A percentile compares a stretch with the other conserved stretches of the same genome.
phyloP scores from a whole-genome alignment of 2,113 vertebrate species.

The Sylvietta virens region DNA sequence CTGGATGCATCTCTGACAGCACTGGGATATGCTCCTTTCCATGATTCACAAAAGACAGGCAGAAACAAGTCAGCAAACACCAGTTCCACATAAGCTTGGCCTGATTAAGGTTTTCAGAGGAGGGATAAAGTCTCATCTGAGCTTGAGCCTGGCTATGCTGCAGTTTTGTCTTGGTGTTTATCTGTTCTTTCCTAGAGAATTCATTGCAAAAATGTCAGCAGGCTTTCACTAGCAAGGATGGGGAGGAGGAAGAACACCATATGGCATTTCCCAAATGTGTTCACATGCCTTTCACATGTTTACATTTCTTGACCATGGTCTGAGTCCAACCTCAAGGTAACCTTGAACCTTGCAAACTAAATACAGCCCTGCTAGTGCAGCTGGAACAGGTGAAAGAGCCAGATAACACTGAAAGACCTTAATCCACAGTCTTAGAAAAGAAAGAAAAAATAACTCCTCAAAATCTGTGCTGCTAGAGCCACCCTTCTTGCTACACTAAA shows the following conservation, averaged over 20 bases:
- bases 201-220: background rate
- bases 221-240: background rate
- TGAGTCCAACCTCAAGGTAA: background rate
- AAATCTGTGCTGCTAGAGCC: background rate
- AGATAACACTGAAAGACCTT: background rate
- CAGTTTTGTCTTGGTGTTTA: background rate
- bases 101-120: background rate
- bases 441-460: background rate
- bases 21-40: background rate
- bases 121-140: background rate
- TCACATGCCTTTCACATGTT: background rate
- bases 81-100: background rate
- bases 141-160: background rate
- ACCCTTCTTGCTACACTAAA: background rate
- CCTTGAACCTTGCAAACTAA: constrained; percentile 33
- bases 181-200: background rate
- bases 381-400: constrained; percentile 11
- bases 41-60: background rate
- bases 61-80: background rate
- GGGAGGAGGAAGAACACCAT: background rate
- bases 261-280: background rate
- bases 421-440: background rate
- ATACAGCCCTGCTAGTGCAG: background rate
- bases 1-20: background rate
- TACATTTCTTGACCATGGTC: constrained; percentile 7